Conservation (phyloP, 2,888 invertebrate species). For the Microctonus brassicae region DNA sequence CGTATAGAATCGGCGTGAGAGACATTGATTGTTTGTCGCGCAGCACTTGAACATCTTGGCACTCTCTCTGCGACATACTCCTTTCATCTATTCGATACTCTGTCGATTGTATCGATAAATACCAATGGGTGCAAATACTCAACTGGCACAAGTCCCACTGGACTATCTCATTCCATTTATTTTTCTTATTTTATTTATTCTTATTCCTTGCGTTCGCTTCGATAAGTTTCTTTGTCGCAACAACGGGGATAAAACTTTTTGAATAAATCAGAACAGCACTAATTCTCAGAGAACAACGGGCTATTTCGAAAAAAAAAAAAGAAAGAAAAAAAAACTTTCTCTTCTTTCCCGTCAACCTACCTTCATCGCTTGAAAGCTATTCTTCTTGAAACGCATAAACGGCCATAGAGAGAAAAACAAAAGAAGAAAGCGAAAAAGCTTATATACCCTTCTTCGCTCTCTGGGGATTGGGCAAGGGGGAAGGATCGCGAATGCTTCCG, state of each 20-base stretch:
- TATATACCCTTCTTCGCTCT: conserved; percentile 54
- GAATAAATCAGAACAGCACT: conserved; percentile 35
- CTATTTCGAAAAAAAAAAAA: conserved; percentile 21
- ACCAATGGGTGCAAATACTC: conserved; percentile 20
- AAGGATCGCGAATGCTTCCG: conserved; percentile 31
- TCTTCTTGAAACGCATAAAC: conserved; percentile 30
- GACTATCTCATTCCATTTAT: neutral
- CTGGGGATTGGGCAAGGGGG: conserved; percentile 41
- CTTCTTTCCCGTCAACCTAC: conserved; percentile 1
- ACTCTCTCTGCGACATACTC: neutral
- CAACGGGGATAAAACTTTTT: conserved; percentile 27
- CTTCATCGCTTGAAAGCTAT: conserved; percentile 33
- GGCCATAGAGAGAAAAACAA: conserved; percentile 25
- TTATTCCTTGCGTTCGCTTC: conserved; percentile 9
- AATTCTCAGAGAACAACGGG: conserved; percentile 27
- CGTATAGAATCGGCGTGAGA: neutral
- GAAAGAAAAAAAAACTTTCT: conserved; percentile 1
- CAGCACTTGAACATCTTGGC: conserved; percentile 13
- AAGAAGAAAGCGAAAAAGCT: neutral
- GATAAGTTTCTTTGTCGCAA: conserved; percentile 10
- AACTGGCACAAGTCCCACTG: conserved; percentile 27
- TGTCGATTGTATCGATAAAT: conserved; percentile 29
- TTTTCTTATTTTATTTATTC: neutral
- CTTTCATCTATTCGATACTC: conserved; percentile 19
- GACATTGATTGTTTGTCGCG: conserved; percentile 21